Conservation (phyloP, 2,113 vertebrate genomes). For the Protobothrops mucrosquamatus region DNA sequence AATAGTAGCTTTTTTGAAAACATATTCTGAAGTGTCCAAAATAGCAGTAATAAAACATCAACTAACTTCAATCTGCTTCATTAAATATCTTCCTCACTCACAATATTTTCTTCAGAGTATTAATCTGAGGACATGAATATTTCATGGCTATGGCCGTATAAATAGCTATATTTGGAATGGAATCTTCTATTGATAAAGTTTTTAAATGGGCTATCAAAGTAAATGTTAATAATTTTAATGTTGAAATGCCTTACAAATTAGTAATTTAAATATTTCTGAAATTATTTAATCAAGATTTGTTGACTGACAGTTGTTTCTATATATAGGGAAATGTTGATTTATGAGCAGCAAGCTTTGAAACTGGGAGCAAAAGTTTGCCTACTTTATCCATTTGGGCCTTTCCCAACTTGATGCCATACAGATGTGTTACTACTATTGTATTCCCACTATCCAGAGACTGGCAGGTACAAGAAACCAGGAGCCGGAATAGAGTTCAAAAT, state of each 20-base stretch:
- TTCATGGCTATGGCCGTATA: not conserved
- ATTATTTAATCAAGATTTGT: not conserved
- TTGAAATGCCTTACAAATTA: not conserved
- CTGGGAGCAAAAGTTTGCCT: not conserved
- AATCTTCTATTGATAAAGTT: not conserved
- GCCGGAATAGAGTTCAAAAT: not conserved
- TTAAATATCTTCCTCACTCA: not conserved
- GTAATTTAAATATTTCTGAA: not conserved
- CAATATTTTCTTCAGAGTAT: not conserved
- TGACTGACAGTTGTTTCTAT: not conserved
- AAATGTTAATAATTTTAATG: not conserved
- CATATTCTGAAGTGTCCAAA: not conserved
- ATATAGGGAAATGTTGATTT: not conserved
- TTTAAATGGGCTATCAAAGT: not conserved
- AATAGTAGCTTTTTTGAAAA: not conserved
- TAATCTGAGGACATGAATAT: not conserved
- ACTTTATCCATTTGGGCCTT: not conserved
- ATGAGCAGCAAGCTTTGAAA: too few relatives aligned
- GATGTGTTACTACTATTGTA: not conserved
- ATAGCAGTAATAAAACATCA: not conserved
- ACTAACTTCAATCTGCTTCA: not conserved
- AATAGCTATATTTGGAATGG: not conserved
- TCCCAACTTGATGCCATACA: not conserved
- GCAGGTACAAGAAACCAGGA: not conserved
- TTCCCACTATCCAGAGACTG: not conserved